These are phyloP conservation scores for Pantala flavescens DNA, from an alignment of 1,140 invertebrate genomes.

Conservation along the genomic window DNA sequence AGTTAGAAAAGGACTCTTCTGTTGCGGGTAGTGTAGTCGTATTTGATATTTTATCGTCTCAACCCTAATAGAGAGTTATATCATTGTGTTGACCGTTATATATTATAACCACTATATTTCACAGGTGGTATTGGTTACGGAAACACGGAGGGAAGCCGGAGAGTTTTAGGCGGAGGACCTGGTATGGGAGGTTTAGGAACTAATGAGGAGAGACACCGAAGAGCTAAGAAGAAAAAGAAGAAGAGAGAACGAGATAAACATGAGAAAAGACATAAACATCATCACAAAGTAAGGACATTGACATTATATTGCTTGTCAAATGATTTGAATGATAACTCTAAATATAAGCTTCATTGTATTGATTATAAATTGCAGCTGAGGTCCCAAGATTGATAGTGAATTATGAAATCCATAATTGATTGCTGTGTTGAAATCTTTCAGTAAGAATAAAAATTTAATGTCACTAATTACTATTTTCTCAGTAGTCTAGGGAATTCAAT, in stretches of 20 bases:
- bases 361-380: no score
- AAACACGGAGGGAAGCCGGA: not conserved
- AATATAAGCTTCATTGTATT: no score
- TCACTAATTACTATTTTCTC: no score
- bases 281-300: conserved; percentile 52
- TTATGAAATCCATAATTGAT: no score
- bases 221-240: conserved; percentile 65
- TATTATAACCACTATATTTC: not conserved
- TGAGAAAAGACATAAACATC: conserved; percentile 52
- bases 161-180: not conserved
- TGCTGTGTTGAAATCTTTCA: no score
- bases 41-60: not conserved
- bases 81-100: not conserved
- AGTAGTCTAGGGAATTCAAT: no score
- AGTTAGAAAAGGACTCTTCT: not conserved
- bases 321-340: no score
- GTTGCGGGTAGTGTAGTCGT: not conserved
- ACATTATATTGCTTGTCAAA: conserved; percentile 13
- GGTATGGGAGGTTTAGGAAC: conserved; percentile 22
- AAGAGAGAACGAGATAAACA: conserved; percentile 48
- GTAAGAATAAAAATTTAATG: no score
- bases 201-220: conserved; percentile 44
- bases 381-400: no score
- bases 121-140: not conserved
- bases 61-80: not conserved